Conservation (phyloP, 2,113 vertebrate species). For the Trichomycterus rosablanca region DNA sequence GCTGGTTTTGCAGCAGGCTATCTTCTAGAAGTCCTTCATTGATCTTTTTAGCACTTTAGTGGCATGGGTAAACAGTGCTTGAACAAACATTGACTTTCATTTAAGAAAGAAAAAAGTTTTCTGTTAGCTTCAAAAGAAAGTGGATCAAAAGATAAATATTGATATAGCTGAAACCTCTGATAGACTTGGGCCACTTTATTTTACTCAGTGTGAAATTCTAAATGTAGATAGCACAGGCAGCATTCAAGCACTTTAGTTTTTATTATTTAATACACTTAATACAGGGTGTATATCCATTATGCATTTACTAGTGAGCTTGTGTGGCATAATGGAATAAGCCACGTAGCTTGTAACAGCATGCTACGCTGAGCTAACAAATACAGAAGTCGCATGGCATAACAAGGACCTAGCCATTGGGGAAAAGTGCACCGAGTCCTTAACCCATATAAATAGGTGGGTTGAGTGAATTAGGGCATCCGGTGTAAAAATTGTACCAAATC, state of each 20-base stretch:
- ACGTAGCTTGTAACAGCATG: too few relatives aligned
- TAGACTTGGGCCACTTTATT: conserved; percentile 28
- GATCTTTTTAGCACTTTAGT: conserved; percentile 25
- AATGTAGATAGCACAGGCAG: conserved; percentile 3
- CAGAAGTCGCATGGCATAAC: too few relatives aligned
- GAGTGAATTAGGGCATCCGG: too few relatives aligned
- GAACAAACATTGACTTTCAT: conserved; percentile 44
- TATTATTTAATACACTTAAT: not conserved
- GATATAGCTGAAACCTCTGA: conserved; percentile 30
- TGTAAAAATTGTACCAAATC: too few relatives aligned
- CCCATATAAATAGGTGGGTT: too few relatives aligned
- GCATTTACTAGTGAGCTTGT: too few relatives aligned
- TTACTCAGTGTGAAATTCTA: conserved; percentile 26
- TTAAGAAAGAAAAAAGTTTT: conserved; percentile 32
- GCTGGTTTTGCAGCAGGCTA: not conserved
- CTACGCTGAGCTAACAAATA: too few relatives aligned
- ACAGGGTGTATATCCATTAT: too few relatives aligned
- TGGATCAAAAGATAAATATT: conserved; percentile 39
- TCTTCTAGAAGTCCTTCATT: conserved; percentile 4
- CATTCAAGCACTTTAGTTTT: conserved; percentile 1
- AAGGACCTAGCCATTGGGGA: too few relatives aligned
- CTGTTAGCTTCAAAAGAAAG: conserved; percentile 34
- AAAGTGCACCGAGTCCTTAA: too few relatives aligned
- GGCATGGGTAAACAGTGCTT: conserved; percentile 30
- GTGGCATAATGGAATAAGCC: too few relatives aligned